Evolutionary conservation across 2,113 vertebrate species (phyloP).

Genomic region (Poeciliopsis occidentalis): DNA sequence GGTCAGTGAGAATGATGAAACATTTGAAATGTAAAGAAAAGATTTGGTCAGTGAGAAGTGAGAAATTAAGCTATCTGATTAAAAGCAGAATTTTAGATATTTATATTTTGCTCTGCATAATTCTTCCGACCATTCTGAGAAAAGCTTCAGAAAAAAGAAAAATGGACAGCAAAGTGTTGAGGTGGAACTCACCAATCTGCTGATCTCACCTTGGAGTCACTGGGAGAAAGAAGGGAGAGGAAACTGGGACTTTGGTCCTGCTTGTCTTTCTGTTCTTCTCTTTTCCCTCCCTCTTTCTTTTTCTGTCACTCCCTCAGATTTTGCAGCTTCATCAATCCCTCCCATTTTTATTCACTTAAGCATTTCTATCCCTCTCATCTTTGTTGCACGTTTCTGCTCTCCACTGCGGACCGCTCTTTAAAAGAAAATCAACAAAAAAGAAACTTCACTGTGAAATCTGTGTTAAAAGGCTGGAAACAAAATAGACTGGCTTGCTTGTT

Average conservation of each 20-base stretch:
- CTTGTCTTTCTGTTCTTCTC: slow-evolving; percentile 71
- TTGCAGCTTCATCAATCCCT: slow-evolving; percentile 60
- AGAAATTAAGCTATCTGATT: neutral
- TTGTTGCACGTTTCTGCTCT: slow-evolving; percentile 24
- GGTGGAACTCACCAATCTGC: slow-evolving; percentile 72
- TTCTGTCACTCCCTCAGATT: slow-evolving; percentile 70
- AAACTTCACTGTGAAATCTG: slow-evolving; percentile 2
- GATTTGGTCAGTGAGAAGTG: slow-evolving; percentile 27
- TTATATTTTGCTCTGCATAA: neutral
- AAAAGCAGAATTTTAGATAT: neutral
- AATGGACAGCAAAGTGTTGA: neutral
- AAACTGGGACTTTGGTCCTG: slow-evolving; percentile 61
- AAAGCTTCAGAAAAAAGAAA: neutral
- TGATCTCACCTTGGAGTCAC: slow-evolving; percentile 58
- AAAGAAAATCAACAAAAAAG: slow-evolving; percentile 5
- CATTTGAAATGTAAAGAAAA: slow-evolving; percentile 38
- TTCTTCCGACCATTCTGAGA: neutral
- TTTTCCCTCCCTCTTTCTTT: slow-evolving; percentile 69
- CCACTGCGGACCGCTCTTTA: slow-evolving; percentile 5
- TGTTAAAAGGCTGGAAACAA: neutral
- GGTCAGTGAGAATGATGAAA: slow-evolving; percentile 39
- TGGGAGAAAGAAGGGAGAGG: slow-evolving; percentile 60
- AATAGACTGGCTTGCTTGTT: neutral
- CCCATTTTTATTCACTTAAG: slow-evolving; percentile 58
- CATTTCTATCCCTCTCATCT: slow-evolving; percentile 14